Evolutionary conservation across 2,888 invertebrate genomes (phyloP).

Genomic region (Meganola albula): DNA sequence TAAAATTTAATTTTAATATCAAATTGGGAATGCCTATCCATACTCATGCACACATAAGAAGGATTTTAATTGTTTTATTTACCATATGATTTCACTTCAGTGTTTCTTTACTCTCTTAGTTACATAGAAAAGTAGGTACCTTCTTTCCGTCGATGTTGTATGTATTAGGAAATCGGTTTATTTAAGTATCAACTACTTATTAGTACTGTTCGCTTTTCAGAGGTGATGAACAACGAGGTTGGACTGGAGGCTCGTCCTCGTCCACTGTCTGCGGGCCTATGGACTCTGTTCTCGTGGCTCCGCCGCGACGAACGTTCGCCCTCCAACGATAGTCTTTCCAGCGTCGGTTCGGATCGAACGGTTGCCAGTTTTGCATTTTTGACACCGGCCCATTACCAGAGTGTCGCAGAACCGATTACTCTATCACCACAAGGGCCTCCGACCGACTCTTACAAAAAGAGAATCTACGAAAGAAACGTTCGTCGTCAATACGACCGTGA

Average conservation of each 20-base stretch:
- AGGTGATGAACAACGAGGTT: conserved; percentile 59
- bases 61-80: too few relatives aligned
- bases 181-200: too few relatives aligned
- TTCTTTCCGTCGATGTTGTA: too few relatives aligned
- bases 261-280: conserved; percentile 66
- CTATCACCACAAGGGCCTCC: conserved; percentile 75
- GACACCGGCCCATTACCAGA: conserved; percentile 71
- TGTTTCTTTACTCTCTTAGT: too few relatives aligned
- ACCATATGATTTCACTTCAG: too few relatives aligned
- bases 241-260: conserved; percentile 56
- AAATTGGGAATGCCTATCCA: too few relatives aligned
- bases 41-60: too few relatives aligned
- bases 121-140: too few relatives aligned
- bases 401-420: conserved; percentile 50
- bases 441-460: conserved; percentile 80
- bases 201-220: conserved; percentile 45
- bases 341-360: conserved; percentile 84
- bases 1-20: too few relatives aligned
- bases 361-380: conserved; percentile 85
- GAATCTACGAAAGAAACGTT: conserved; percentile 78
- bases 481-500: conserved; percentile 78
- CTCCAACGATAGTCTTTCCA: conserved; percentile 78
- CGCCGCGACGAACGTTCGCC: conserved; percentile 74
- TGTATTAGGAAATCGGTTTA: too few relatives aligned
- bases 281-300: conserved; percentile 85